These are phyloP conservation scores for Mylabris phalerata DNA, from an alignment of 1,140 invertebrate species.

Conservation along the genomic window DNA sequence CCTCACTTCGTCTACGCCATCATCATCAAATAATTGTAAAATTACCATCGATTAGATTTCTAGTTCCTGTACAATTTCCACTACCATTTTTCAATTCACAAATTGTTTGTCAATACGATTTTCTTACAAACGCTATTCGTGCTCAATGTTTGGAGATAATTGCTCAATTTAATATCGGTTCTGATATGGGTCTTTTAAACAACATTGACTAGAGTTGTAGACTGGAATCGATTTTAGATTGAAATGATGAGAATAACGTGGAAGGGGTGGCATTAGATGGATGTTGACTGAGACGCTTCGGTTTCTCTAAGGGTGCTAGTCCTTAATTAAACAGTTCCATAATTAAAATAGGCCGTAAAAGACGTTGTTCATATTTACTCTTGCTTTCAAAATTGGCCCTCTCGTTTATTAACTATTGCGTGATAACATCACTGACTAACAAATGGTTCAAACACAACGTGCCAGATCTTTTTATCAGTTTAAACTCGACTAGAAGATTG, in stretches of 20 bases:
- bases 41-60: conserved; percentile 10
- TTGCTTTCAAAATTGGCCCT: conserved; percentile 8
- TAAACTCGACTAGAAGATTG: too few species aligned
- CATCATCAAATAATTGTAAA: conserved; percentile 8
- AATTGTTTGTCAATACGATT: too few species aligned
- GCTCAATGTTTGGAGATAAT: conserved; percentile 14
- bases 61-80: neutral
- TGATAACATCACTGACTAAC: conserved; percentile 1
- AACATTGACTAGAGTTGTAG: neutral
- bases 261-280: neutral
- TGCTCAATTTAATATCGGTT: conserved; percentile 13
- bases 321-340: conserved; percentile 13
- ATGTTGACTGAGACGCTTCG: conserved; percentile 5
- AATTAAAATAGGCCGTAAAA: conserved; percentile 11
- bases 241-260: neutral
- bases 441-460: too few species aligned
- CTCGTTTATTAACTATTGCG: neutral
- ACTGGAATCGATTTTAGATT: conserved; percentile 3
- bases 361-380: conserved; percentile 10
- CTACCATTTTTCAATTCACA: too few species aligned
- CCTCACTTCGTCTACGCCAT: neutral
- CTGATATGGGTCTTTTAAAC: conserved; percentile 5
- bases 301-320: conserved; percentile 7
- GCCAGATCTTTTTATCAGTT: too few species aligned
- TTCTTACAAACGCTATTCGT: conserved; percentile 8